Evolutionary conservation across 2,797 vertebrate genomes (phyloP).

Genomic region (Lophura swinhoii): DNA sequence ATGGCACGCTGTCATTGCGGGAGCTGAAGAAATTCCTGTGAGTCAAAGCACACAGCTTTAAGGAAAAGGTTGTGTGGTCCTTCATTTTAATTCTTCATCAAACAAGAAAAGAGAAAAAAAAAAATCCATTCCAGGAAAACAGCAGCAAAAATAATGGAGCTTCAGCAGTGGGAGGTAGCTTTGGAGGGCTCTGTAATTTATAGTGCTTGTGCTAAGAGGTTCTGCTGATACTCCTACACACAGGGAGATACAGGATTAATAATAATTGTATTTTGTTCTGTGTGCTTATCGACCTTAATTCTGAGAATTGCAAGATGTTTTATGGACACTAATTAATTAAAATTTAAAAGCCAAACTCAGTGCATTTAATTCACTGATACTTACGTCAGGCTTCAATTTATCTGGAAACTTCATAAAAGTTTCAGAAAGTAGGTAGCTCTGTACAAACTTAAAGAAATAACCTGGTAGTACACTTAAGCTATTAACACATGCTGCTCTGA

Average conservation of each 20-base stretch:
- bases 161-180: neutral
- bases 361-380: neutral
- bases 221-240: neutral
- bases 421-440: neutral
- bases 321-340: slow-evolving; percentile 39
- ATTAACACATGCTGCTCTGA: neutral
- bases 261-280: neutral
- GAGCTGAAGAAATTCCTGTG: slow-evolving; percentile 5
- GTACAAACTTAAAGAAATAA: neutral
- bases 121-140: neutral
- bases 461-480: neutral
- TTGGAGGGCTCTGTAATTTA: slow-evolving; percentile 9
- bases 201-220: neutral
- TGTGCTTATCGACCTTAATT: neutral
- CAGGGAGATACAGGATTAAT: neutral
- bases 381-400: neutral
- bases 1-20: neutral
- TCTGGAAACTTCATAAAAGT: neutral
- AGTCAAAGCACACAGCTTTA: slow-evolving; percentile 12
- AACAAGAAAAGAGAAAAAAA: neutral
- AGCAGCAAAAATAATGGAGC: neutral
- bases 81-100: slow-evolving; percentile 1
- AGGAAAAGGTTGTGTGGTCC: neutral
- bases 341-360: neutral
- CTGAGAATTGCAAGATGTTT: neutral